Percentiles rank a stretch among this genome's conserved stretches.
These are phyloP conservation scores for Platichthys stellatus DNA, from an alignment of 2,113 vertebrate genomes.

Conservation along the genomic window DNA sequence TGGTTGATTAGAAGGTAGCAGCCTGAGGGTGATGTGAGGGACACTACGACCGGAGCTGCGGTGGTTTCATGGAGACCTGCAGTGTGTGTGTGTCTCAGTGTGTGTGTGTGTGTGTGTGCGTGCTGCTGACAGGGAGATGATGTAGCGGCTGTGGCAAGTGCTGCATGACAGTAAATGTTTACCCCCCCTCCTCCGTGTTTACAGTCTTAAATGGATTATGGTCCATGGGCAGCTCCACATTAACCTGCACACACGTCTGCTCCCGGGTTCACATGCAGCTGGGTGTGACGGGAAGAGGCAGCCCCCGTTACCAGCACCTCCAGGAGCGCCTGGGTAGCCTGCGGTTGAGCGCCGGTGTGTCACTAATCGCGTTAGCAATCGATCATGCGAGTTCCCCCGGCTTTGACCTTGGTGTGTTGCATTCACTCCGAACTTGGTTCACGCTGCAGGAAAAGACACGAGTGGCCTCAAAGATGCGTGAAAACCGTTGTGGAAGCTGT, in stretches of 20 bases:
- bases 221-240: slow-evolving; percentile 56
- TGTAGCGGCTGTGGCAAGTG: slow-evolving; percentile 50
- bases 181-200: slow-evolving; percentile 59
- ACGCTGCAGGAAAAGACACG: not conserved
- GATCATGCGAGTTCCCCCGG: slow-evolving; percentile 52
- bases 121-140: slow-evolving; percentile 66
- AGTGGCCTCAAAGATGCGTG: slow-evolving; percentile 41
- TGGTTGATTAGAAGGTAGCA: slow-evolving; percentile 28
- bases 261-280: slow-evolving; percentile 29
- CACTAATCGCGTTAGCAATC: slow-evolving; percentile 76
- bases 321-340: slow-evolving; percentile 24
- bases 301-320: slow-evolving; percentile 36
- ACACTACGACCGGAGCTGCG: slow-evolving; percentile 2
- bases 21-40: not conserved
- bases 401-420: slow-evolving; percentile 56
- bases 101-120: slow-evolving; percentile 32
- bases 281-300: slow-evolving; percentile 43
- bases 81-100: slow-evolving; percentile 16
- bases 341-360: slow-evolving; percentile 34
- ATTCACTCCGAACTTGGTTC: slow-evolving; percentile 13
- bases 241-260: slow-evolving; percentile 55
- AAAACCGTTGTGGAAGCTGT: slow-evolving; percentile 1
- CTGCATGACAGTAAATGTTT: slow-evolving; percentile 69
- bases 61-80: slow-evolving; percentile 36
- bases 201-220: slow-evolving; percentile 77